Base-by-base conservation (phyloP, 2,113 vertebrate genomes). In the Echinops telfairi region DNA sequence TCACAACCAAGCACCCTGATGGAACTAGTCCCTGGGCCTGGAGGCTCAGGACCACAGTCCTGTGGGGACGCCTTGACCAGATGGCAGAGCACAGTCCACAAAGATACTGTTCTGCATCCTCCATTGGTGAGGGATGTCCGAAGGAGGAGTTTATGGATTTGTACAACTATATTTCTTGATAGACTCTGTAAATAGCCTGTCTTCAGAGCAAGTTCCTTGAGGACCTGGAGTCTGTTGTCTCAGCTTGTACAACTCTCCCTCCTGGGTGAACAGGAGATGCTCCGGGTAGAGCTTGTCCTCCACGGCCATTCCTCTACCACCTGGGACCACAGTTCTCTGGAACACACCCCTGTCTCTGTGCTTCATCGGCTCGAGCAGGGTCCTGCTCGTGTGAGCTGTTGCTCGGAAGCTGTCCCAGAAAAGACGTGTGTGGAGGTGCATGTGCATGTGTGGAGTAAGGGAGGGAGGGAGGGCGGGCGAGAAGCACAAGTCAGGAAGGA, bases 381-480 rank as follows among this genome's bases (percentile, higher is more conserved):
- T 53, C 47, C 40, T 19, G 64, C 19, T 62, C 60, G 9, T 90
- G 75, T 14, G 60, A 86, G 23, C 1, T 80, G 36, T 5, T n/a
- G 22, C 27, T 84, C 27, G 66, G 62, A 53, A 29, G 5, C 36
- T 22, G 6, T 94, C 73, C 66, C 16, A 12, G 36, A n/a, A 47
- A 60, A 66, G 14, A 12, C 3, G 5, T 23, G 23, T 40, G n/a
- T 25, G 33, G 19, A n/a, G 14, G 31, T 10, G 47, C 47, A 11
- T 53, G 47, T 53, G 47, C 12, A 14, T 53, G 47, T 14, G n/a
- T 25, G 27, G 19, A n/a, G 16, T 25, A 27, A 8, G 12, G 40
- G 1, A 2, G 7, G 60, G 23, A n/a, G 16, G 31, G 31, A 8
- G 12, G 40, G 1, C 2, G 7, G 60, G 23, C 16, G 0, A 36